phyloP scores from a whole-genome alignment of 2,888 invertebrate species.

The Oscheius sp. region DNA sequence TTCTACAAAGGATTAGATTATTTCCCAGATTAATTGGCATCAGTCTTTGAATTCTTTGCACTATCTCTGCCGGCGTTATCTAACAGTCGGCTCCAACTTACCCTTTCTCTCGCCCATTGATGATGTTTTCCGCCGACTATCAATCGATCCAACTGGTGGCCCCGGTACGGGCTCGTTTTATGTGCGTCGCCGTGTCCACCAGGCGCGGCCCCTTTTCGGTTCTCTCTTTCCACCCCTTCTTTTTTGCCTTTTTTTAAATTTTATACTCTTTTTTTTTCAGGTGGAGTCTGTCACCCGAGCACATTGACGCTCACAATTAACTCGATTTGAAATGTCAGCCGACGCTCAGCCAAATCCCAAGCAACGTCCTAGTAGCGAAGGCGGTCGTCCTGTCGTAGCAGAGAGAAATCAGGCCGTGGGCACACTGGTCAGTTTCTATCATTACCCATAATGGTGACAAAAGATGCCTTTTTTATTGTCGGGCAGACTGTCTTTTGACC shows the following conservation, averaged over 20 bases:
- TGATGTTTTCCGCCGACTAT: not conserved
- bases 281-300: conserved; percentile 62
- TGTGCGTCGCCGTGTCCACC: conserved; percentile 15
- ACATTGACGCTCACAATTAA: conserved; percentile 24
- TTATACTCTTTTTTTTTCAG: conserved; percentile 30
- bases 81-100: not conserved
- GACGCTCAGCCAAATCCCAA: conserved; percentile 57
- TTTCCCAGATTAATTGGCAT: not conserved
- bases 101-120: not conserved
- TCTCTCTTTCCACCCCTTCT: not conserved
- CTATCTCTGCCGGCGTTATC: not conserved
- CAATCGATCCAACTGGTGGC: conserved; percentile 15
- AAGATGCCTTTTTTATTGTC: too few species aligned
- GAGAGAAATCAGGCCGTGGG: conserved; percentile 40
- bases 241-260: not conserved
- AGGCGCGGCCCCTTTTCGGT: conserved; percentile 18
- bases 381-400: conserved; percentile 40
- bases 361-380: conserved; percentile 53
- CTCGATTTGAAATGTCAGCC: conserved; percentile 48
- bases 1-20: not conserved
- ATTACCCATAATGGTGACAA: not conserved
- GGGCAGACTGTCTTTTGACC: too few species aligned
- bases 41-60: not conserved
- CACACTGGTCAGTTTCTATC: conserved; percentile 49
- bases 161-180: conserved; percentile 27